Conservation (phyloP, 2,888 invertebrate genomes). For the Ophion ventricosus region DNA sequence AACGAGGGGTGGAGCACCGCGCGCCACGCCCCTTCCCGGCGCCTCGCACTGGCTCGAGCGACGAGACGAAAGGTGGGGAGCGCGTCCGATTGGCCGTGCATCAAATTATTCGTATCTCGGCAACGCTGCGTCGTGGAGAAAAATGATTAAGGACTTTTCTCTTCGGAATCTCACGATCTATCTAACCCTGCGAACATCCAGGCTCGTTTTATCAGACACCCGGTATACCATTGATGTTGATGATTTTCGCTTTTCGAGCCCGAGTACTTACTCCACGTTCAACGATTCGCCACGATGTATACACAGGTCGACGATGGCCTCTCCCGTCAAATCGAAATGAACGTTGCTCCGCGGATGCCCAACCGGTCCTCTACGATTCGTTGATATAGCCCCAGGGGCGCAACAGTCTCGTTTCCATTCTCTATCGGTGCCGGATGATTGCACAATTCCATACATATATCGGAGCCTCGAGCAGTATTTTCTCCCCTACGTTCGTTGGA, state of each 20-base stretch:
- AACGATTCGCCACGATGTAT: background rate
- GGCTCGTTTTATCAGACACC: background rate
- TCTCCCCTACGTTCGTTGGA: background rate
- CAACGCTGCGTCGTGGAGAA: background rate
- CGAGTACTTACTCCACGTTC: background rate
- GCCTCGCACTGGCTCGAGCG: background rate
- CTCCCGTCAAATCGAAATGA: constrained; percentile 5
- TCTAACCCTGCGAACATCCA: background rate
- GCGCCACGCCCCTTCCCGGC: background rate
- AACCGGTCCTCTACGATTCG: background rate
- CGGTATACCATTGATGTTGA: background rate
- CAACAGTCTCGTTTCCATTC: background rate
- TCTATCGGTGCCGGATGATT: background rate
- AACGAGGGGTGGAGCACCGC: background rate
- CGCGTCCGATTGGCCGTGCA: background rate
- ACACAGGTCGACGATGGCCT: background rate
- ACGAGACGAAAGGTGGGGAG: background rate
- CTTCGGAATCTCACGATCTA: background rate
- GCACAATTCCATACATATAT: background rate
- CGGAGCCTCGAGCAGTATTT: background rate
- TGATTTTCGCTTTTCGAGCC: background rate
- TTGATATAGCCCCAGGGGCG: background rate
- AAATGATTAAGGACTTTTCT: background rate
- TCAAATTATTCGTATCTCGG: background rate
- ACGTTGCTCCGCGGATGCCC: background rate